These are phyloP conservation scores for Casuarius casuarius DNA, from an alignment of 2,113 vertebrate genomes.

Conservation along the genomic window DNA sequence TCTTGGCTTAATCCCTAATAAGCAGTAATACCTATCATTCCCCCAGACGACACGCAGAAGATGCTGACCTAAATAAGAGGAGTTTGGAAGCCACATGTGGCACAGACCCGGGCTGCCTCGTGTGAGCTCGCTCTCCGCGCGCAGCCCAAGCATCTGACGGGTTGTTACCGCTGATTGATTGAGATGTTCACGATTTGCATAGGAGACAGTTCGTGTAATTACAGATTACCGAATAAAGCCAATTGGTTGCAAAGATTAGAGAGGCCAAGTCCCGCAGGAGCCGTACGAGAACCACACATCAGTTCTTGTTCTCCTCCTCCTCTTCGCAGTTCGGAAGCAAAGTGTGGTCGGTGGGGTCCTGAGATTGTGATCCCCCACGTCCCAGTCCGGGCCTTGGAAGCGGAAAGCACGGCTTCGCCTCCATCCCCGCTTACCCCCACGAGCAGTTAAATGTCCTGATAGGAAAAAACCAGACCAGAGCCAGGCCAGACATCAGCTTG, in stretches of 20 bases:
- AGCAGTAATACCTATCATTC: not conserved
- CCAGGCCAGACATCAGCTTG: not conserved
- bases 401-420: accelerated
- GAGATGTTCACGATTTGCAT: not conserved
- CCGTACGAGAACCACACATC: not conserved
- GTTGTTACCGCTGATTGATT: not conserved
- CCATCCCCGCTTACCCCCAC: not conserved
- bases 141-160: not conserved
- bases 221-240: not conserved
- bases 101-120: not conserved
- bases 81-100: not conserved
- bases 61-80: conserved; percentile 36
- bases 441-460: not conserved
- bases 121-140: accelerated
- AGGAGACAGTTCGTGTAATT: not conserved
- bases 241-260: not conserved
- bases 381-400: not conserved
- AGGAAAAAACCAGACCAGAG: not conserved
- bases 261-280: not conserved
- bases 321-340: not conserved
- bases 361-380: not conserved
- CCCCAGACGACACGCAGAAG: not conserved
- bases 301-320: accelerated
- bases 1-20: conserved; percentile 40
- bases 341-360: not conserved